Conservation (phyloP, 2,797 vertebrate species). For the Diceros bicornis region DNA sequence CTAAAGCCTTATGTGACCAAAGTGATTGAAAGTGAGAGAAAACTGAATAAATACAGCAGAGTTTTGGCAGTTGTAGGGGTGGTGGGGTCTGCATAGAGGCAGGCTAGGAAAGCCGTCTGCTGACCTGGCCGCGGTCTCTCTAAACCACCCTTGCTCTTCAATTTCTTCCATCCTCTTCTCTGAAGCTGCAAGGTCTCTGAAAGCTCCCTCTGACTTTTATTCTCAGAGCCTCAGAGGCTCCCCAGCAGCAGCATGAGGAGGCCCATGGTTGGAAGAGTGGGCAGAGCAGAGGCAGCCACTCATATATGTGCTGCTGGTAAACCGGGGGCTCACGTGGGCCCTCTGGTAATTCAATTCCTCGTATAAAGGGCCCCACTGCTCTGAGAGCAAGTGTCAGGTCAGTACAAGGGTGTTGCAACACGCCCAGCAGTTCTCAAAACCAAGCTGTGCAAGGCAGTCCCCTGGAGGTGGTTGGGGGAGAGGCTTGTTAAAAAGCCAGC, state of each 20-base stretch:
- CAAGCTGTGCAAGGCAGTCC: background rate
- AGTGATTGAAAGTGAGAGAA: background rate
- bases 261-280: too few relatives aligned
- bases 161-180: background rate
- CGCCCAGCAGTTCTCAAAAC: background rate
- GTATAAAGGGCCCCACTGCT: background rate
- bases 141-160: background rate
- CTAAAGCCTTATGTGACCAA: background rate
- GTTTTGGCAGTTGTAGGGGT: too few relatives aligned
- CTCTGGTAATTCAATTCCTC: background rate
- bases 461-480: background rate
- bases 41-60: too few relatives aligned
- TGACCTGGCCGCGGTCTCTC: background rate
- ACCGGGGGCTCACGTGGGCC: too few relatives aligned
- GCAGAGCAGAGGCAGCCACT: background rate
- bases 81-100: background rate
- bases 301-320: accelerated
- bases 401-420: background rate
- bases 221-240: background rate
- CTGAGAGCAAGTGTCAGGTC: too few relatives aligned
- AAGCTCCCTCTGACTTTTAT: background rate
- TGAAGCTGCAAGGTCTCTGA: background rate
- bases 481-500: background rate
- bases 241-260: background rate
- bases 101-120: background rate